phyloP scores from a whole-genome alignment of 2,797 vertebrate species.

The Hafferia zeledoni region DNA sequence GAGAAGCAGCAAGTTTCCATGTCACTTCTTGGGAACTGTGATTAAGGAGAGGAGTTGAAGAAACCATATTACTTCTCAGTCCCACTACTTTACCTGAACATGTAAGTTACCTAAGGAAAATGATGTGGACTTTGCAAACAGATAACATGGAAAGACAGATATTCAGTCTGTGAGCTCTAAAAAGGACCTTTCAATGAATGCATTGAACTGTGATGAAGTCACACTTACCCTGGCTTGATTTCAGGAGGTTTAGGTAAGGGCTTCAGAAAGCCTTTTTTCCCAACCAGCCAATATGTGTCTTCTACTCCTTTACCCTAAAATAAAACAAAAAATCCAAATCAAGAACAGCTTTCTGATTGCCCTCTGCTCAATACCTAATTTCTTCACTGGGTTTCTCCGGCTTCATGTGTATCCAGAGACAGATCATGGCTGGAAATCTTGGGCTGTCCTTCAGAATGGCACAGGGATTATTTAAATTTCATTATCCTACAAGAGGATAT shows the following conservation, averaged over 20 bases:
- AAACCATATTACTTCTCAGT: background rate
- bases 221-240: slow-evolving; percentile 69
- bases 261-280: slow-evolving; percentile 88
- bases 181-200: background rate
- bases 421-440: background rate
- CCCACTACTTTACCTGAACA: background rate
- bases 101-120: background rate
- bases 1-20: background rate
- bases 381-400: background rate
- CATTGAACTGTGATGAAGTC: background rate
- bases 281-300: slow-evolving; percentile 91
- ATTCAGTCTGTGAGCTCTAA: background rate
- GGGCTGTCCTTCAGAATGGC: background rate
- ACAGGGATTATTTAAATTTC: background rate
- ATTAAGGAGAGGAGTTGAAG: background rate
- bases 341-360: background rate
- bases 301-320: slow-evolving; percentile 87
- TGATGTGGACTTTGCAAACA: background rate
- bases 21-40: background rate
- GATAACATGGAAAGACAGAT: background rate
- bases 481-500: background rate
- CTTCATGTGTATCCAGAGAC: background rate
- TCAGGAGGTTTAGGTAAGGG: slow-evolving; percentile 84
- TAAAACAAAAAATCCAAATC: background rate
- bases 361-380: rapidly evolving